These are phyloP conservation scores for Halcyon chelicuti DNA, from an alignment of 2,797 vertebrate species.

Conservation along the genomic window DNA sequence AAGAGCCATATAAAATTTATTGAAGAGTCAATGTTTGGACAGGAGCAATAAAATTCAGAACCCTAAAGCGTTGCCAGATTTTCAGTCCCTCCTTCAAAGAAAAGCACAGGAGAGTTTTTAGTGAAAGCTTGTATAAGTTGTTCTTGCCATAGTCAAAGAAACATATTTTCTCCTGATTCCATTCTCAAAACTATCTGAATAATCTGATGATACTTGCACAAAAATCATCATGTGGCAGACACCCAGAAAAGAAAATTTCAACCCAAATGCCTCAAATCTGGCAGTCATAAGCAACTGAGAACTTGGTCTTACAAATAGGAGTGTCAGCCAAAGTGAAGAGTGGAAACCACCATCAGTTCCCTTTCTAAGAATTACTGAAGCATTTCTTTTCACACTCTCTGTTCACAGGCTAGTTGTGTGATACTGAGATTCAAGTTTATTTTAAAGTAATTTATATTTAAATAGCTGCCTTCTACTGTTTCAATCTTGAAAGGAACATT, in stretches of 20 bases:
- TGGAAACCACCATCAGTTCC: neutral
- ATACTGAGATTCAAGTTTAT: neutral
- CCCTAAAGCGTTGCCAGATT: neutral
- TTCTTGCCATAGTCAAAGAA: neutral
- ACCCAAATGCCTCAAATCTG: neutral
- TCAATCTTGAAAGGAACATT: neutral
- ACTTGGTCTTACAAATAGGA: neutral
- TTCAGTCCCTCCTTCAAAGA: neutral
- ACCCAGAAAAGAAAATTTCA: neutral
- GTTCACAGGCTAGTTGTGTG: neutral
- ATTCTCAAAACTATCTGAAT: neutral
- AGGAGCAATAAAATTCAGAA: neutral
- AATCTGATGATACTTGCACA: neutral
- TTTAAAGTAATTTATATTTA: neutral
- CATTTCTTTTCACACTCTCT: neutral
- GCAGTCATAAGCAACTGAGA: neutral
- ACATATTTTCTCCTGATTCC: neutral
- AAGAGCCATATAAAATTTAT: neutral
- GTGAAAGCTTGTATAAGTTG: neutral
- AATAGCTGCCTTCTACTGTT: neutral
- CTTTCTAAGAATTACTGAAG: neutral
- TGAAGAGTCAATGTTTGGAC: neutral
- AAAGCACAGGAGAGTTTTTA: neutral
- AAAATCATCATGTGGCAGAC: neutral
- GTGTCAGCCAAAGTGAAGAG: neutral